phyloP scores from a whole-genome alignment of 2,888 invertebrate genomes.

The Eupeodes luniger region DNA sequence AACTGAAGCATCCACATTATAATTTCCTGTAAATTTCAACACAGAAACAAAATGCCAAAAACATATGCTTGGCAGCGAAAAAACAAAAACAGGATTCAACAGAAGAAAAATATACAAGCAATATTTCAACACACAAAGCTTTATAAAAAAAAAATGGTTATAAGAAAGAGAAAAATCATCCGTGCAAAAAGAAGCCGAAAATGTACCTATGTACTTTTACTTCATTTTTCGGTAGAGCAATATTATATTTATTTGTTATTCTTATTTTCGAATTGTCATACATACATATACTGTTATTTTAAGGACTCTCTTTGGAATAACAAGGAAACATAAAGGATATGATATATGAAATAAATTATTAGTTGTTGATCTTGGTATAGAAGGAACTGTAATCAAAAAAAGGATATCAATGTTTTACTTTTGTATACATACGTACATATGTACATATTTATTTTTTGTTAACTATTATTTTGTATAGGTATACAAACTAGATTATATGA shows the following conservation, averaged over 20 bases:
- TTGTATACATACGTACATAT: too few relatives aligned
- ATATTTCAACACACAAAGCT: not conserved
- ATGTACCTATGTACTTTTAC: constrained; percentile 1
- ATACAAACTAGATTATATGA: too few relatives aligned
- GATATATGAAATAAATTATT: not conserved
- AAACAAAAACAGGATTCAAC: constrained; percentile 22
- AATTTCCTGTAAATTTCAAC: constrained; percentile 10
- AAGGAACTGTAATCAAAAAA: not conserved
- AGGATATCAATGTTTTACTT: not conserved
- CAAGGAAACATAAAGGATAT: not conserved
- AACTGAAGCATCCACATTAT: constrained; percentile 52
- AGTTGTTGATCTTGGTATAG: not conserved
- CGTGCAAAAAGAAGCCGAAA: constrained; percentile 54
- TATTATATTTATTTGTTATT: constrained; percentile 61
- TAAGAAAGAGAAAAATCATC: constrained; percentile 27
- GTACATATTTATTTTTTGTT: too few relatives aligned
- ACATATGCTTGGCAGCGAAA: constrained; percentile 45
- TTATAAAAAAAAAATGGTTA: constrained; percentile 15
- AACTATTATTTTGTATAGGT: too few relatives aligned
- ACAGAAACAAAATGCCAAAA: not conserved
- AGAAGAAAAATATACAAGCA: not conserved
- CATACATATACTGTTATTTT: constrained; percentile 60
- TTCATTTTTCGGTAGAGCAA: not conserved
- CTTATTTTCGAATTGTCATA: constrained; percentile 71
- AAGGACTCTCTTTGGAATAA: constrained; percentile 33